Evolutionary conservation across 1,140 invertebrate species (phyloP).

Genomic region (Micrasema minimum): DNA sequence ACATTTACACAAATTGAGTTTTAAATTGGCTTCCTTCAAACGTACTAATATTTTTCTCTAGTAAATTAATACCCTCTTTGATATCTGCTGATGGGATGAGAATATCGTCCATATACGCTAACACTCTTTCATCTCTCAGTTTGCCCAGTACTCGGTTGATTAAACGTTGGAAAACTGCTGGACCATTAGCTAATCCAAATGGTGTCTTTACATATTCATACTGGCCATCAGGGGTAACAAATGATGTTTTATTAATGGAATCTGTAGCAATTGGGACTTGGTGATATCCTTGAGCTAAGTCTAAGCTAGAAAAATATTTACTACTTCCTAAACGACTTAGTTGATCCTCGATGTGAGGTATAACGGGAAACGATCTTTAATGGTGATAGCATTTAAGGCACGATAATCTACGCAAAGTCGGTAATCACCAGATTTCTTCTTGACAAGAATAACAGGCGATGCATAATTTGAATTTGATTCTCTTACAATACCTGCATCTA

Average conservation of each 20-base stretch:
- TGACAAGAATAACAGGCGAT: constrained; percentile 55
- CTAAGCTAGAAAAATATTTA: constrained; percentile 47
- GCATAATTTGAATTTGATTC: constrained; percentile 54
- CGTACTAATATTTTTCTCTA: background rate
- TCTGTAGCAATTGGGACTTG: constrained; percentile 41
- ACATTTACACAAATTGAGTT: constrained; percentile 9
- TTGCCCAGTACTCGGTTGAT: background rate
- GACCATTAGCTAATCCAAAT: constrained; percentile 8
- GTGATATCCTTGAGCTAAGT: constrained; percentile 49
- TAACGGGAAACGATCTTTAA: constrained; percentile 54
- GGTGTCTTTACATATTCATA: constrained; percentile 11
- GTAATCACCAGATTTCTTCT: constrained; percentile 52
- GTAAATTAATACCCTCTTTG: background rate
- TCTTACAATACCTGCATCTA: constrained; percentile 41
- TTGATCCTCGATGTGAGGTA: constrained; percentile 53
- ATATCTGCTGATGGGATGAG: constrained; percentile 3
- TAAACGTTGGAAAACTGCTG: background rate
- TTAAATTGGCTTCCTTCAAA: background rate
- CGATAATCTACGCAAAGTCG: constrained; percentile 56
- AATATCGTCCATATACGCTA: background rate
- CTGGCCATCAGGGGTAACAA: background rate
- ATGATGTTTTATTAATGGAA: constrained; percentile 1
- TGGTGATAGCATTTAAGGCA: constrained; percentile 55
- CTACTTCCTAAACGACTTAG: constrained; percentile 11
- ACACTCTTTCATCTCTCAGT: constrained; percentile 5